These are phyloP conservation scores for Piprites chloris DNA, from an alignment of 2,113 vertebrate genomes.

Conservation along the genomic window DNA sequence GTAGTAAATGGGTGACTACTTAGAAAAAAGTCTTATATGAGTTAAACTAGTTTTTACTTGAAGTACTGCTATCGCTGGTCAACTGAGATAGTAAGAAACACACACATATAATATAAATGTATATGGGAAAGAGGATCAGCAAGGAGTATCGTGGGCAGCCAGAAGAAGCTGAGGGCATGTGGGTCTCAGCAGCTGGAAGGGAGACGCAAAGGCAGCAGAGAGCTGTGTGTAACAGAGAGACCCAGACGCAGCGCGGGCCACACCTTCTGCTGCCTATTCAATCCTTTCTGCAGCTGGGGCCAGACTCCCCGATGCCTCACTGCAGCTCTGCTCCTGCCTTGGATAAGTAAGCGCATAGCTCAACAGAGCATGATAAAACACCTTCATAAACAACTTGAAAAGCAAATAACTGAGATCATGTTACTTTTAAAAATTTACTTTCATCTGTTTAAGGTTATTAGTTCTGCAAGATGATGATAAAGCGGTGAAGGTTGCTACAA, in stretches of 20 bases:
- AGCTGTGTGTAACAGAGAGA: background rate
- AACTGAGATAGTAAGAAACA: background rate
- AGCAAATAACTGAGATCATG: slow-evolving; percentile 48
- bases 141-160: background rate
- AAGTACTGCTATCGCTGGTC: background rate
- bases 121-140: background rate
- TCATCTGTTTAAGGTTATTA: slow-evolving; percentile 75
- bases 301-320: background rate
- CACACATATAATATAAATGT: background rate
- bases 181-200: background rate
- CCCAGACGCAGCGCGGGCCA: background rate
- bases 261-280: background rate
- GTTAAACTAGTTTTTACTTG: background rate
- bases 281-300: background rate
- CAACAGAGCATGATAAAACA: background rate
- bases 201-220: background rate
- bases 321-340: background rate
- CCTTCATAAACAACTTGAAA: slow-evolving; percentile 35
- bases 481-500: slow-evolving; percentile 52
- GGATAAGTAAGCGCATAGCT: background rate
- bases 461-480: slow-evolving; percentile 66
- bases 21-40: background rate
- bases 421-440: background rate
- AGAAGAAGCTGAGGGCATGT: background rate
- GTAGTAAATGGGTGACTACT: background rate